Evolutionary conservation across 2,888 invertebrate genomes (phyloP).

Genomic region (Oligia strigilis): DNA sequence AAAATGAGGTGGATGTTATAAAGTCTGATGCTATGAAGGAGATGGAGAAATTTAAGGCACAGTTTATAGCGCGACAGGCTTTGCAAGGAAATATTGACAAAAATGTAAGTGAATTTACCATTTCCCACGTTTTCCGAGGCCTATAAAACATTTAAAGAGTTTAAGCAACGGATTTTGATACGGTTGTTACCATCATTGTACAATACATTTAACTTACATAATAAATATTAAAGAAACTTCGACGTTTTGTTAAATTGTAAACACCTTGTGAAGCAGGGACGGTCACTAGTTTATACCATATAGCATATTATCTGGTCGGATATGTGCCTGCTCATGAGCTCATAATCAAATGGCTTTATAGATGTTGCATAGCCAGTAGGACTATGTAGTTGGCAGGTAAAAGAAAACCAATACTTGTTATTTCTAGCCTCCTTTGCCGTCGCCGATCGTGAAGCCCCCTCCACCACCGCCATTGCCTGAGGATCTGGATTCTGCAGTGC

Average conservation of each 20-base stretch:
- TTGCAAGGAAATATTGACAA: conserved; percentile 84
- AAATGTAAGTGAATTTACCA: conserved; percentile 72
- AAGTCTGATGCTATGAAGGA: conserved; percentile 95
- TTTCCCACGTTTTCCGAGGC: neutral
- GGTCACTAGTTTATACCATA: neutral
- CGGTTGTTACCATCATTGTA: neutral
- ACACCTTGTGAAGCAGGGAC: neutral
- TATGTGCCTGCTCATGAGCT: neutral
- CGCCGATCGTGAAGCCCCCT: conserved; percentile 80
- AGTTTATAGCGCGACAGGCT: conserved; percentile 92
- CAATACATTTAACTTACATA: neutral
- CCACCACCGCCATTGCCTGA: conserved; percentile 85
- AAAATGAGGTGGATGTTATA: conserved; percentile 97
- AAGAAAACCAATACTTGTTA: neutral
- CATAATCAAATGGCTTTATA: neutral
- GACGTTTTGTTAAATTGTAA: neutral
- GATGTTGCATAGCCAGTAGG: neutral
- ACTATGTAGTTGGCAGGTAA: neutral
- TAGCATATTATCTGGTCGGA: neutral
- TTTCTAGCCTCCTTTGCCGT: conserved; percentile 81
- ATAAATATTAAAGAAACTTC: neutral
- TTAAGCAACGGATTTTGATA: neutral
- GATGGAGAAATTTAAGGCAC: conserved; percentile 94
- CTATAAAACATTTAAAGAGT: neutral
- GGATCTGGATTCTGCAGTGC: conserved; percentile 75